These are phyloP conservation scores for Tyto alba DNA, from an alignment of 2,113 vertebrate species.

Conservation along the genomic window DNA sequence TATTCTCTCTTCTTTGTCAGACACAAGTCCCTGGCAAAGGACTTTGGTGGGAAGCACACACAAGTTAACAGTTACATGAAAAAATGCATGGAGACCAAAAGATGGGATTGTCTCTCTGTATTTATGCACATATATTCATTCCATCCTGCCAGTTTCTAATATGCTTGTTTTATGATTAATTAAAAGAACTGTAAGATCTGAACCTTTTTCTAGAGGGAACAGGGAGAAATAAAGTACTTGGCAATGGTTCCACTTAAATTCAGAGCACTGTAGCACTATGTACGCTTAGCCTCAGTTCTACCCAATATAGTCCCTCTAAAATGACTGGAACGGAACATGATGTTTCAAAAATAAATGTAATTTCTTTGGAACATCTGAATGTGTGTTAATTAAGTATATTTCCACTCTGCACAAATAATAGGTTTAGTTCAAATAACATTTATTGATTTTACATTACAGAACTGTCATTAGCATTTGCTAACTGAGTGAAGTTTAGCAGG, in stretches of 20 bases:
- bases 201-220: not conserved
- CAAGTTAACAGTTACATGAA: not conserved
- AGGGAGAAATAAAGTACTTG: not conserved
- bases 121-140: not conserved
- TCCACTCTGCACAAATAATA: not conserved
- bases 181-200: not conserved
- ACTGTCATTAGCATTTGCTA: slow-evolving; percentile 14
- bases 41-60: not conserved
- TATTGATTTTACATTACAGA: slow-evolving; percentile 26
- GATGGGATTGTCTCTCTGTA: not conserved
- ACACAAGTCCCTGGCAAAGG: not conserved
- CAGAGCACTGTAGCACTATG: not conserved
- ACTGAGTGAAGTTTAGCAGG: not conserved
- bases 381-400: slow-evolving; percentile 22
- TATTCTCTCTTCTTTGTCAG: not conserved
- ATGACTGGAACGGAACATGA: slow-evolving; percentile 23
- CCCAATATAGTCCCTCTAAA: not conserved
- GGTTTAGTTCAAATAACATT: not conserved
- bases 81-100: not conserved
- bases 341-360: slow-evolving; percentile 30
- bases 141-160: not conserved
- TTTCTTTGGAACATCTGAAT: slow-evolving; percentile 9
- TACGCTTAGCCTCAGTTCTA: not conserved
- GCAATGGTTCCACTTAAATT: slow-evolving; percentile 8
- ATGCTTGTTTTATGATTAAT: not conserved